Evolutionary conservation across 1,140 invertebrate genomes (phyloP).

Genomic region (Lanistes nyassanus): DNA sequence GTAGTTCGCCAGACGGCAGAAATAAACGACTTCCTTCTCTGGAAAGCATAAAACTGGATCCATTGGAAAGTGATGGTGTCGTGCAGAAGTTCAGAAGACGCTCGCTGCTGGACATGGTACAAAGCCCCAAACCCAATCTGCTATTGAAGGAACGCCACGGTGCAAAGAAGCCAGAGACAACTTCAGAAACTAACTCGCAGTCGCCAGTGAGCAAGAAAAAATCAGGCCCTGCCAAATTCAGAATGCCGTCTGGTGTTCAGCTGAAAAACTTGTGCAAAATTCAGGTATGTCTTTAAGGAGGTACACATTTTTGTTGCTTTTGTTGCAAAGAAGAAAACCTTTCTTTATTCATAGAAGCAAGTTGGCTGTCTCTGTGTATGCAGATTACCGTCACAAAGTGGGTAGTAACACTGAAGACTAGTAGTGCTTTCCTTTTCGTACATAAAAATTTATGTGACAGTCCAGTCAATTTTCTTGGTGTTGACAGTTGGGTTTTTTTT

Average conservation of each 20-base stretch:
- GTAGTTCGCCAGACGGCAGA: not conserved
- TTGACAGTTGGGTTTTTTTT: too few species aligned
- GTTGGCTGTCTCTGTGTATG: too few species aligned
- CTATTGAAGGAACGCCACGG: slow-evolving; percentile 22
- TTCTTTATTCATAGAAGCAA: too few species aligned
- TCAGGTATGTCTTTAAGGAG: slow-evolving; percentile 33
- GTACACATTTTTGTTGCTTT: too few species aligned
- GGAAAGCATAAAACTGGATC: slow-evolving; percentile 16
- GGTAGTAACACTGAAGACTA: too few species aligned
- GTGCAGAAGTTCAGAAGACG: slow-evolving; percentile 31
- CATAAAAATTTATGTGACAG: too few species aligned
- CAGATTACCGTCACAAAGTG: too few species aligned
- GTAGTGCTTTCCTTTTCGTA: too few species aligned
- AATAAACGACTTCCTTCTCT: not conserved
- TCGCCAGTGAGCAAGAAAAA: not conserved
- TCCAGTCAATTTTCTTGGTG: too few species aligned
- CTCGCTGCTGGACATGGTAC: slow-evolving; percentile 49
- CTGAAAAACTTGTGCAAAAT: slow-evolving; percentile 41
- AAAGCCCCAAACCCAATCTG: slow-evolving; percentile 50
- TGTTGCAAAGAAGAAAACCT: not conserved
- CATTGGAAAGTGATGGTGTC: not conserved
- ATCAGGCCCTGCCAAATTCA: slow-evolving; percentile 21
- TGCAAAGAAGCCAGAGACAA: slow-evolving; percentile 9
- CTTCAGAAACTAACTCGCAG: not conserved
- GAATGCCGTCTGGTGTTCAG: slow-evolving; percentile 38